Evolutionary conservation across 2,113 vertebrate genomes (phyloP).

Genomic region (Brachyistius frenatus): DNA sequence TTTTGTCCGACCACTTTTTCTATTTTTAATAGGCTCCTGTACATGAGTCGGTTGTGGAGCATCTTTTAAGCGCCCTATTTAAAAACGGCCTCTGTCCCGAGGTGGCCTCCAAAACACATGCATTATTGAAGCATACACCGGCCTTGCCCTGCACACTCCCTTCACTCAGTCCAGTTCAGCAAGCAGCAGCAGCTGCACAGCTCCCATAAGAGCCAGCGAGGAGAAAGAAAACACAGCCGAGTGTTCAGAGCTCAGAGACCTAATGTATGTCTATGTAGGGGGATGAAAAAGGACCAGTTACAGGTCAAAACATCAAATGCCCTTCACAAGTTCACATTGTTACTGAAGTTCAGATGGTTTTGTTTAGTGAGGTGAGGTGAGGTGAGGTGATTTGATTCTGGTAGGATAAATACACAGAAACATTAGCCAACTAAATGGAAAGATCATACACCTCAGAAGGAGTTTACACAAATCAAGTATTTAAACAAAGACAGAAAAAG

Average conservation of each 20-base stretch:
- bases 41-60: conserved; percentile 62
- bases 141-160: conserved; percentile 53
- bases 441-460: too few relatives aligned
- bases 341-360: conserved; percentile 5
- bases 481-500: too few relatives aligned
- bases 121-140: conserved; percentile 72
- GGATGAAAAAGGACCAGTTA: conserved; percentile 23
- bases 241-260: conserved; percentile 43
- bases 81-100: conserved; percentile 70
- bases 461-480: too few relatives aligned
- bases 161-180: conserved; percentile 63
- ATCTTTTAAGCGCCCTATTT: conserved; percentile 69
- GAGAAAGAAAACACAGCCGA: conserved; percentile 28
- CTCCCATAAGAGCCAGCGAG: conserved; percentile 41
- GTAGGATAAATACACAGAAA: background rate
- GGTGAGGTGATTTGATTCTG: background rate
- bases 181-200: conserved; percentile 48
- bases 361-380: background rate
- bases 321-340: conserved; percentile 16
- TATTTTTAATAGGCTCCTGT: conserved; percentile 79
- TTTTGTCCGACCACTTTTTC: conserved; percentile 76
- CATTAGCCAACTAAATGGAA: background rate
- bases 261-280: conserved; percentile 11
- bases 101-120: conserved; percentile 70
- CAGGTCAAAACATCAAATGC: conserved; percentile 17